These are phyloP conservation scores for Chrysochloris asiatica DNA, from an alignment of 2,113 vertebrate genomes.

Conservation along the genomic window DNA sequence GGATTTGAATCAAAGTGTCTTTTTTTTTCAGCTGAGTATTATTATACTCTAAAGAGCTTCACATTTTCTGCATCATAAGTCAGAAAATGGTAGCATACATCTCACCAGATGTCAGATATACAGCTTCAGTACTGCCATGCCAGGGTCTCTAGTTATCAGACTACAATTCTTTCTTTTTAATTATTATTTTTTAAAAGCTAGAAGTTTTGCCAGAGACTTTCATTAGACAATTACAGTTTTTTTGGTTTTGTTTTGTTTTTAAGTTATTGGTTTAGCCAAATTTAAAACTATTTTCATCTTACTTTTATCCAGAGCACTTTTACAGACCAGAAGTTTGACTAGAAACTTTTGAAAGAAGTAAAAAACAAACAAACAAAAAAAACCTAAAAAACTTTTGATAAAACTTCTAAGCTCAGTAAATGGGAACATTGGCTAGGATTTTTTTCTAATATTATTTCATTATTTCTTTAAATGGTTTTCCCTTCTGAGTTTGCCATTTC, in stretches of 20 bases:
- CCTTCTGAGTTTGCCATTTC: conserved; percentile 38
- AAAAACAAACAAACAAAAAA: too few species aligned
- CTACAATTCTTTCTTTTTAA: not conserved
- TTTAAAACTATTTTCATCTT: conserved; percentile 6
- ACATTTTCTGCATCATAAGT: conserved; percentile 44
- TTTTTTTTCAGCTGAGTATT: not conserved
- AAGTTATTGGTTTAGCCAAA: not conserved
- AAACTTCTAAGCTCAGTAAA: not conserved
- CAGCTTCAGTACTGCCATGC: not conserved
- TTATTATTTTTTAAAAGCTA: not conserved
- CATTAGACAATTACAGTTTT: not conserved
- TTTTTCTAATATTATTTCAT: conserved; percentile 28
- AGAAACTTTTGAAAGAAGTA: not conserved
- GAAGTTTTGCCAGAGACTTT: not conserved
- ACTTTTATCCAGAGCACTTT: not conserved
- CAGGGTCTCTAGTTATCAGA: not conserved
- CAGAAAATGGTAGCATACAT: not conserved
- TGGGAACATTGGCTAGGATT: not conserved
- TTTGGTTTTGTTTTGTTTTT: not conserved
- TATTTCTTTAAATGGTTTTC: conserved; percentile 28
- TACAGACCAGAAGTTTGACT: not conserved
- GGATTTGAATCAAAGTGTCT: conserved; percentile 36
- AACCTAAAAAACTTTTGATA: too few species aligned
- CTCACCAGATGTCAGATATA: conserved; percentile 9
- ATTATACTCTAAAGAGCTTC: not conserved